These are phyloP conservation scores for Neria commutata DNA, from an alignment of 2,888 invertebrate genomes.

Conservation along the genomic window DNA sequence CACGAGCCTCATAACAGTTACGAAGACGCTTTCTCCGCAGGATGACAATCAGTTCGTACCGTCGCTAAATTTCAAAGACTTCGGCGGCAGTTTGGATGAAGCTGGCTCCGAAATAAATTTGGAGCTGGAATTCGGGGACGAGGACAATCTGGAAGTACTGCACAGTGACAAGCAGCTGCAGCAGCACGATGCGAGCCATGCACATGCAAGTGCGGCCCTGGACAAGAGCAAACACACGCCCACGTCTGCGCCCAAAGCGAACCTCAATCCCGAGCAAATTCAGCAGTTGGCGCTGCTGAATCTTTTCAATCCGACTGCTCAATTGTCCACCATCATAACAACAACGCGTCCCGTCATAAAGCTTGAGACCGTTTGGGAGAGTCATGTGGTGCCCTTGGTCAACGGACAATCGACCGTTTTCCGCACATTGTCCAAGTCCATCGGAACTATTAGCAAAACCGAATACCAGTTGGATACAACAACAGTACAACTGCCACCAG, in stretches of 20 bases:
- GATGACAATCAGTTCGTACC: conserved; percentile 87
- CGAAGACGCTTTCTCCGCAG: conserved; percentile 87
- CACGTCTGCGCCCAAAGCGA: background rate
- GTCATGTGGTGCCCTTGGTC: conserved; percentile 79
- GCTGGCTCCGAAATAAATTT: conserved; percentile 86
- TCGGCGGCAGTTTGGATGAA: conserved; percentile 85
- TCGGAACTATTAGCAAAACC: conserved; percentile 79
- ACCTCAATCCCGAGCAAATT: conserved; percentile 66
- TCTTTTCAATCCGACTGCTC: conserved; percentile 70
- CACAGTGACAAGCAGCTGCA: conserved; percentile 25
- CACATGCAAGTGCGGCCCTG: too few relatives aligned
- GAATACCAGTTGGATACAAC: conserved; percentile 80
- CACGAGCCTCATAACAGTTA: conserved; percentile 86
- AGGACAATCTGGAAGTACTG: conserved; percentile 68
- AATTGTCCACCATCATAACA: conserved; percentile 73
- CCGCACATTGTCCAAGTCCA: conserved; percentile 79
- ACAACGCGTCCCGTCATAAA: conserved; percentile 79
- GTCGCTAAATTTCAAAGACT: conserved; percentile 84
- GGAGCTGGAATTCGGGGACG: conserved; percentile 85
- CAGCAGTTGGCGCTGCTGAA: conserved; percentile 77
- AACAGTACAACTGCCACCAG: conserved; percentile 68
- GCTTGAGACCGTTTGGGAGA: conserved; percentile 80
- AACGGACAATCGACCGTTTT: conserved; percentile 77
- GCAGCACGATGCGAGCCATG: too few relatives aligned
- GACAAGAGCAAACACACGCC: too few relatives aligned